Percentiles rank a stretch among this genome's conserved stretches.
These are phyloP conservation scores for Dasysyrphus tricinctus DNA, from an alignment of 2,888 invertebrate genomes.

Conservation along the genomic window DNA sequence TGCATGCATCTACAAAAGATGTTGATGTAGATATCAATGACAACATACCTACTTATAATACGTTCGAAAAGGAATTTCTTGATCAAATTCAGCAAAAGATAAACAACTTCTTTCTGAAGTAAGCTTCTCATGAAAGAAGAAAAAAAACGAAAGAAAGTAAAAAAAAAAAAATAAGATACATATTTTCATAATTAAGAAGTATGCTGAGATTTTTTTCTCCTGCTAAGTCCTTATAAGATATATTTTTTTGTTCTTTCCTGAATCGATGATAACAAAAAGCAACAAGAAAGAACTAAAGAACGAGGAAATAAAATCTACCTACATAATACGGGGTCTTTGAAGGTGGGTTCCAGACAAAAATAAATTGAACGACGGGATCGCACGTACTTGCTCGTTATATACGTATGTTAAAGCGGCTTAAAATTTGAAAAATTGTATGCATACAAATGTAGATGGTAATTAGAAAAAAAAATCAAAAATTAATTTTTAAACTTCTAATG, in stretches of 20 bases:
- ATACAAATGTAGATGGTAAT: too few relatives aligned
- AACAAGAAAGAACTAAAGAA: conserved; percentile 3
- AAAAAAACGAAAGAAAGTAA: conserved; percentile 17
- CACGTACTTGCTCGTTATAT: too few relatives aligned
- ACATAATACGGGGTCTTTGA: background rate
- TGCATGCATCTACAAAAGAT: conserved; percentile 61
- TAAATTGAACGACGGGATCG: conserved; percentile 18
- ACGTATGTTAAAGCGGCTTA: too few relatives aligned
- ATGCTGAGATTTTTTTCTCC: conserved; percentile 50
- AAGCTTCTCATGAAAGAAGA: conserved; percentile 1
- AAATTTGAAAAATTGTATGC: too few relatives aligned
- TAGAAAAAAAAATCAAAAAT: too few relatives aligned
- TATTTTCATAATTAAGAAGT: conserved; percentile 66
- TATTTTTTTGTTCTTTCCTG: conserved; percentile 51
- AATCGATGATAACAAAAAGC: conserved; percentile 54
- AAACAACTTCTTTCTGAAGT: conserved; percentile 21
- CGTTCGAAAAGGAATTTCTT: conserved; percentile 4
- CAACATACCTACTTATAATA: conserved; percentile 51
- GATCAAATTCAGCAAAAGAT: conserved; percentile 31
- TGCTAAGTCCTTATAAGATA: conserved; percentile 49
- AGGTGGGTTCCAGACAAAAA: conserved; percentile 33
- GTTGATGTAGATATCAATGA: conserved; percentile 71
- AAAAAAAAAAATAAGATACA: conserved; percentile 28
- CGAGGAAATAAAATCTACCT: conserved; percentile 24
- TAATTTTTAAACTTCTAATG: too few relatives aligned